Evolutionary conservation across 2,797 vertebrate genomes (phyloP), one percentile per base, ranked within the genome.

Genomic region (Rhodeus uyekii): DNA sequence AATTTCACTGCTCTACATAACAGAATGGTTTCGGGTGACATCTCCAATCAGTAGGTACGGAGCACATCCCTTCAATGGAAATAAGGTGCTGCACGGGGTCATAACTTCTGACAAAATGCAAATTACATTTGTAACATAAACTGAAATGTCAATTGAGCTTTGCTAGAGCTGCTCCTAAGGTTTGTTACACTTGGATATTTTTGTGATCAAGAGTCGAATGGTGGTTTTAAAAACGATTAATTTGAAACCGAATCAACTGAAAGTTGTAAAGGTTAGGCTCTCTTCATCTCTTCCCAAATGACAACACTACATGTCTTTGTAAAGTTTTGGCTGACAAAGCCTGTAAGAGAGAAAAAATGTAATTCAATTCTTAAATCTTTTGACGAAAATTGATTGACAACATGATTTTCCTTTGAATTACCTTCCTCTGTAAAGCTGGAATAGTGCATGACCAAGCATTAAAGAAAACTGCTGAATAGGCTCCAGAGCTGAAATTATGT

Each of bases 1-100:
- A 95, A 97, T 97, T 97, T 96, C 89, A 92, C 93, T 92, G 91
- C 81, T 69, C 78, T 87, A 88, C 83, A 89, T 96, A 96, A 97
- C 96, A 95, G 95, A 95, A 96, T 96, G 95, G 95, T 97, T 97
- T 95, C 95, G 96, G 93, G 93, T 93, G 96, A 97, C 97, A 96
- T 93, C 94, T 96, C 94, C 94, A 95, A 96, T 96, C 95, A 96
- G 93, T 90, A 93, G 93, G 92, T 91, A 94, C 94, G 93, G 94
- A 95, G 82, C 89, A 89, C 93, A 90, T 93, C 94, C 87, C 89
- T 92, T 92, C 94, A 93, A 95, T 94, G 94, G 92, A 94, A 95
- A 96, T 94, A 94, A 94, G 92, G 96, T 95, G 95, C 96, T 96
- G 96, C 91, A 92, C 91, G 93, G 94, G 95, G 95, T 97, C 95